These are phyloP conservation scores for Dynastes maya DNA, from an alignment of 2,888 invertebrate genomes.

Conservation along the genomic window DNA sequence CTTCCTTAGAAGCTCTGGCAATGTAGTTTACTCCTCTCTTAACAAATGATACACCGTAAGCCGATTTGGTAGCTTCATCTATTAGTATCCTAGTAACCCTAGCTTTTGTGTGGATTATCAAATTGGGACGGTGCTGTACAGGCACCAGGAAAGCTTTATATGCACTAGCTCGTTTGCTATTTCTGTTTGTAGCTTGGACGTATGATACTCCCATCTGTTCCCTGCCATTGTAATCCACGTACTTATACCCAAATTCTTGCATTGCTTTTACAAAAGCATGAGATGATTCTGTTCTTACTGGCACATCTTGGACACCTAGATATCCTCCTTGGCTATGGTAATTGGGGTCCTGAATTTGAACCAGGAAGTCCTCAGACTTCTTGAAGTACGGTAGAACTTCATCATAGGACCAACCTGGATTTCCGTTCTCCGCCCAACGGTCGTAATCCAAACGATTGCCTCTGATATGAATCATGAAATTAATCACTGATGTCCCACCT, in stretches of 20 bases:
- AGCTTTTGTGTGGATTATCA: slow-evolving; percentile 74
- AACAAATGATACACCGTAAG: slow-evolving; percentile 70
- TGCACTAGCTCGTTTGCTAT: slow-evolving; percentile 74
- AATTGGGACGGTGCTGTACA: slow-evolving; percentile 73
- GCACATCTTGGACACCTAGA: slow-evolving; percentile 74
- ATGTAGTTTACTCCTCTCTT: slow-evolving; percentile 26
- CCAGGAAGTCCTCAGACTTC: slow-evolving; percentile 69
- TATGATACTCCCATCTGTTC: slow-evolving; percentile 68
- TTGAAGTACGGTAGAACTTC: slow-evolving; percentile 72
- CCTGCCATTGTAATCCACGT: slow-evolving; percentile 70
- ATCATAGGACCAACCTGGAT: slow-evolving; percentile 79
- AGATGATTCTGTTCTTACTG: slow-evolving; percentile 70
- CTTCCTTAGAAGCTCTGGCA: slow-evolving; percentile 71
- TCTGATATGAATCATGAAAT: slow-evolving; percentile 83
- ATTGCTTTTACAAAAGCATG: slow-evolving; percentile 67
- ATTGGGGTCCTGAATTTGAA: slow-evolving; percentile 66
- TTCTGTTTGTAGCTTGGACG: slow-evolving; percentile 70
- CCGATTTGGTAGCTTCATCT: slow-evolving; percentile 67
- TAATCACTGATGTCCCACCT: slow-evolving; percentile 76
- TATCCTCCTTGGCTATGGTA: slow-evolving; percentile 78
- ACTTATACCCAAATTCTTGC: slow-evolving; percentile 68
- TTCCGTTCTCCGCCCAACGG: slow-evolving; percentile 79
- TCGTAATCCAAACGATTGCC: slow-evolving; percentile 81
- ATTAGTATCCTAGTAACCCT: slow-evolving; percentile 76
- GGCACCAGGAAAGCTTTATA: slow-evolving; percentile 75